Base-by-base conservation (phyloP, 2,888 invertebrate species). In the Pteria penguin region DNA sequence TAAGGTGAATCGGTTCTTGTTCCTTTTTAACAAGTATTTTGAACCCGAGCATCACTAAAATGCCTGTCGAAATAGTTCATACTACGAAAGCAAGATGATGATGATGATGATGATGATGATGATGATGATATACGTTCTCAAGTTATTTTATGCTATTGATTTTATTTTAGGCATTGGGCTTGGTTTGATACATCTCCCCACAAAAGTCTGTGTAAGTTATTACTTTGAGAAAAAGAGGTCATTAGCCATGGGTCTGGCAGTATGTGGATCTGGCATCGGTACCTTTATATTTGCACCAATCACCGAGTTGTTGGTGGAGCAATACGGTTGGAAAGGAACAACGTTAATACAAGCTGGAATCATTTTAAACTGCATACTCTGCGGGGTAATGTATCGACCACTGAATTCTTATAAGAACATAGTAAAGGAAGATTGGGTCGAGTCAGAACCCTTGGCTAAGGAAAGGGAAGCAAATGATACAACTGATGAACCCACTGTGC, bases 131-230 rank as follows among this genome's bases (percentile, higher is more conserved):
- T n/a, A n/a, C n/a, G n/a, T n/a, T n/a, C n/a, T n/a, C n/a, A n/a
- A n/a, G n/a, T n/a, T n/a, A n/a, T n/a, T n/a, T n/a, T n/a, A n/a
- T n/a, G n/a, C n/a, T n/a, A n/a, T n/a, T n/a, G n/a, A n/a, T n/a
- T n/a, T n/a, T n/a, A n/a, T 85, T 90, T 3, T 89, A 95, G 98
- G 98, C 57, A 93, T 98, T 63, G 99, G 99, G 22, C 97, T 99
- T 88, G 99, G 99, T 0, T 94, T 99, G 81, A 98, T 99, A 91
- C 99, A 99, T 92, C 94, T 99, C 75, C 99, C 99, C 0, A 98
- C 99, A 72, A 98, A 99, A 85, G 98, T 99, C 72, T 97, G 97
- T 91, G 99, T 99, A 45, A 98, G 98, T 1, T 96, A 96, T 86
- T 99, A 99, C 94, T 99, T 99, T 91, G 98, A 99, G 91, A 96